Conservation (phyloP, 2,888 invertebrate genomes). For the Fragum fragum region DNA sequence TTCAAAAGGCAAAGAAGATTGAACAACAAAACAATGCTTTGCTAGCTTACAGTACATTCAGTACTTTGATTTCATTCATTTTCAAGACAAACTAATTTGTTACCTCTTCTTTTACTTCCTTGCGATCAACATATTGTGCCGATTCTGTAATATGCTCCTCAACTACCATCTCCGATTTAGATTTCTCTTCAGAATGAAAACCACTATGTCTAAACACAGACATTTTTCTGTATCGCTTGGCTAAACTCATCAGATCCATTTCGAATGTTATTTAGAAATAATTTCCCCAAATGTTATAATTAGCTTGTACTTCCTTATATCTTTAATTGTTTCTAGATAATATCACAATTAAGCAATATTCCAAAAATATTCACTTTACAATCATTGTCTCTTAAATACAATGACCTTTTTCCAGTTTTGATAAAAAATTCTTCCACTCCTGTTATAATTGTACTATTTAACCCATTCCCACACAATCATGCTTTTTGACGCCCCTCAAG, state of each 20-base stretch:
- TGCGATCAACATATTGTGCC: constrained; percentile 43
- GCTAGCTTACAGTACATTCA: no score
- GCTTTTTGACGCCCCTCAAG: no score
- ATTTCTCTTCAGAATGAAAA: constrained; percentile 1
- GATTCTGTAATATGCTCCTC: constrained; percentile 20
- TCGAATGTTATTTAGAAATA: background rate
- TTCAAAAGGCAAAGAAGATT: no score
- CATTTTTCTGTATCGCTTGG: constrained; percentile 45
- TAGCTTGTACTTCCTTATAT: background rate
- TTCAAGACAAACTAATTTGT: no score
- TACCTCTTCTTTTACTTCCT: constrained; percentile 51
- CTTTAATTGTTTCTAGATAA: background rate
- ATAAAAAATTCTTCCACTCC: no score
- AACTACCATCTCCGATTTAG: background rate
- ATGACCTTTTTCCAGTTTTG: background rate
- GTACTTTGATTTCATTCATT: no score
- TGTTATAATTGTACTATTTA: no score
- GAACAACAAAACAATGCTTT: no score
- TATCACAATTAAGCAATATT: constrained; percentile 4
- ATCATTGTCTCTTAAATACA: background rate
- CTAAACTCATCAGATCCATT: constrained; percentile 20
- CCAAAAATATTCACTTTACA: background rate
- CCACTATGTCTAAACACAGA: constrained; percentile 49
- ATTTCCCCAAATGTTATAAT: constrained; percentile 7
- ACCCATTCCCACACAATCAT: no score